These are phyloP conservation scores for Hymenopus coronatus DNA, from an alignment of 2,888 invertebrate genomes.

Conservation along the genomic window DNA sequence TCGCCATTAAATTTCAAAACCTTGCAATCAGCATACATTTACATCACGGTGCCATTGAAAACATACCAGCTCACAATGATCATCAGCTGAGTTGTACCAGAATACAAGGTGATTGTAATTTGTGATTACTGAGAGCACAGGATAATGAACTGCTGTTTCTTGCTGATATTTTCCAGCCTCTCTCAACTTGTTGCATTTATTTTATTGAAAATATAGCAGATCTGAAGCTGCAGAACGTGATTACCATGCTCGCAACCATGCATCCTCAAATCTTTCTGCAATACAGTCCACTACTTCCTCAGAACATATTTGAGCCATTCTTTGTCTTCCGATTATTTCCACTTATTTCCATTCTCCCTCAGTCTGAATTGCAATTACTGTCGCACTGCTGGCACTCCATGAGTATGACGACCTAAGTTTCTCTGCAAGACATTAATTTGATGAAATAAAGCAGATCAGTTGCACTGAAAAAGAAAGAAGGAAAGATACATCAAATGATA, in stretches of 20 bases:
- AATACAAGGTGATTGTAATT: conserved; percentile 27
- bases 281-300: conserved; percentile 13
- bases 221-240: conserved; percentile 17
- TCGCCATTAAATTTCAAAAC: conserved; percentile 8
- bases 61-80: conserved; percentile 15
- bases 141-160: conserved; percentile 30
- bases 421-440: conserved; percentile 5
- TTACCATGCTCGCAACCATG: conserved; percentile 19
- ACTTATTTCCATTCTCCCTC: not conserved
- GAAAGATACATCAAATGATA: not conserved
- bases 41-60: not conserved
- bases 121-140: conserved; percentile 23
- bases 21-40: conserved; percentile 20
- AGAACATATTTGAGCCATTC: conserved; percentile 8
- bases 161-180: conserved; percentile 29
- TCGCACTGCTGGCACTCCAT: not conserved
- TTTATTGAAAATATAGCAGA: conserved; percentile 22
- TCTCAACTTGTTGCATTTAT: conserved; percentile 23
- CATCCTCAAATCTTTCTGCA: conserved; percentile 28
- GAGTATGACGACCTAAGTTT: not conserved
- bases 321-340: not conserved
- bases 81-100: conserved; percentile 29
- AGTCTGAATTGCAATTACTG: conserved; percentile 5
- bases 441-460: conserved; percentile 3
- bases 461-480: conserved; percentile 16